phyloP scores from a whole-genome alignment of 2,113 vertebrate species.

The Malurus melanocephalus region DNA sequence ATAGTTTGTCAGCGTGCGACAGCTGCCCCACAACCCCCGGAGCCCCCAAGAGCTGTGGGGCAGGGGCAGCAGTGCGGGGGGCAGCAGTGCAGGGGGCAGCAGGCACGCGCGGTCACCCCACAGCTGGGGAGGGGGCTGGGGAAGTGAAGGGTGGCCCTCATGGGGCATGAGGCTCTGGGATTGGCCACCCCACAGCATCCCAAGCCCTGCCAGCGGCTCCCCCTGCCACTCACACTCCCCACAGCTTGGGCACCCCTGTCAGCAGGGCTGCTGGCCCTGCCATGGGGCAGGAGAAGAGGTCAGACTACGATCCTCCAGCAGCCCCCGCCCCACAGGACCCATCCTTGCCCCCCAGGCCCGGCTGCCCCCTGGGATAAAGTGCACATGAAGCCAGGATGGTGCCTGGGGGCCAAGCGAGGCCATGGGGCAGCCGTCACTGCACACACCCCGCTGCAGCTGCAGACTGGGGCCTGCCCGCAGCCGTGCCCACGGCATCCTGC shows the following conservation, averaged over 20 bases:
- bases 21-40: neutral
- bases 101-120: neutral
- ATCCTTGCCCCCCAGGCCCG: neutral
- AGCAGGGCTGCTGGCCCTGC: neutral
- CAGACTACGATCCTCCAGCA: neutral
- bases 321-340: neutral
- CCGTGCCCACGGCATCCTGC: fast-evolving
- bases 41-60: neutral
- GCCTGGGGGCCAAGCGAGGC: neutral
- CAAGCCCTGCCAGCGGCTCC: neutral
- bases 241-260: neutral
- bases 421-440: fast-evolving
- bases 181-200: neutral
- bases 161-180: neutral
- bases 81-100: neutral
- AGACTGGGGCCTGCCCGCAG: neutral
- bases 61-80: neutral
- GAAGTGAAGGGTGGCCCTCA: neutral
- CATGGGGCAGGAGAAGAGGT: neutral
- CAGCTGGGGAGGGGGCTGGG: neutral
- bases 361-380: slow-evolving; percentile 14
- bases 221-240: neutral
- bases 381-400: neutral
- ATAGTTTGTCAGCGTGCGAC: slow-evolving; percentile 17
- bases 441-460: neutral